phyloP scores from a whole-genome alignment of 2,113 vertebrate genomes.

The Nanorana parkeri region DNA sequence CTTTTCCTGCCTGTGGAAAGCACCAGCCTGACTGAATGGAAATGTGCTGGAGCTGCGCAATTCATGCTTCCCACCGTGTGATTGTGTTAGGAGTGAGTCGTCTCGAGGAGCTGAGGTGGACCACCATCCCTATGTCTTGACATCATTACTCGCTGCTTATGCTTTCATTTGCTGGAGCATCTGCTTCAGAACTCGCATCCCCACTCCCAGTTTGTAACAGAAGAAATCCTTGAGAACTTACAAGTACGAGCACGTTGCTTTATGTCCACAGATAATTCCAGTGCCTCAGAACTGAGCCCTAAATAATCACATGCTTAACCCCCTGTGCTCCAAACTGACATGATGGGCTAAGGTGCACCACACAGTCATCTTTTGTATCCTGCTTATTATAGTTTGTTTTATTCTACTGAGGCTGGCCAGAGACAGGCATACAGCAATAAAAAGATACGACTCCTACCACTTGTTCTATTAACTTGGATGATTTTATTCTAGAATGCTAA shows the following conservation, averaged over 20 bases:
- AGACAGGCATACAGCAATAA: too few relatives aligned
- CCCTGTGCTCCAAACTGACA: conserved; percentile 6
- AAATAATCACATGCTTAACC: neutral
- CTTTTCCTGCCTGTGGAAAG: conserved; percentile 47
- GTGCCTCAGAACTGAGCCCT: conserved; percentile 38
- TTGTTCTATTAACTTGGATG: too few relatives aligned
- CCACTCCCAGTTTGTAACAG: conserved; percentile 70
- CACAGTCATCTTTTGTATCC: neutral
- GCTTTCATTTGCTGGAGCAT: conserved; percentile 58
- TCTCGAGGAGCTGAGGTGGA: conserved; percentile 58
- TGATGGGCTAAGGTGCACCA: neutral
- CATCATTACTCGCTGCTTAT: conserved; percentile 54
- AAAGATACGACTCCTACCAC: too few relatives aligned
- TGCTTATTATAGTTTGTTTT: too few relatives aligned
- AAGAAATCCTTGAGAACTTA: conserved; percentile 71
- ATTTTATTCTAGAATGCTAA: too few relatives aligned
- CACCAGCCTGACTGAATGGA: conserved; percentile 64
- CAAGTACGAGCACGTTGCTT: conserved; percentile 58
- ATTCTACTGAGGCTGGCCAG: too few relatives aligned
- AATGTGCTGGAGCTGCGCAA: conserved; percentile 65
- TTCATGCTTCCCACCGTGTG: conserved; percentile 71
- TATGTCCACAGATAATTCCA: conserved; percentile 28
- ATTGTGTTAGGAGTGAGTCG: conserved; percentile 68
- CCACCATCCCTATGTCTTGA: conserved; percentile 57
- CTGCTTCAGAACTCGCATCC: conserved; percentile 57